Evolutionary conservation across 2,797 vertebrate species (phyloP).

Genomic region (Varecia variegata): DNA sequence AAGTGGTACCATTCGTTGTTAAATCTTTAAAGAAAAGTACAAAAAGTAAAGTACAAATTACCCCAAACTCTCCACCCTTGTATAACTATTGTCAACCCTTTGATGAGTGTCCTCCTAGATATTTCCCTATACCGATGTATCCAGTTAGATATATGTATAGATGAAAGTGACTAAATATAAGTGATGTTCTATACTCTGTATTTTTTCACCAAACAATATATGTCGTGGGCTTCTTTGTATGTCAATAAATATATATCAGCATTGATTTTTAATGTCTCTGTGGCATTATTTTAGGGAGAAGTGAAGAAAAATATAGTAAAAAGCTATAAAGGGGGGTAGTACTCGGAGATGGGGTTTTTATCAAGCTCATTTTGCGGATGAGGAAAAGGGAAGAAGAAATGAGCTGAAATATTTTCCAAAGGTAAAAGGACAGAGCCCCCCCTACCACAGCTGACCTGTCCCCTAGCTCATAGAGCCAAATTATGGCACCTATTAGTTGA

Average conservation of each 20-base stretch:
- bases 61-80: not conserved
- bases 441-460: not conserved
- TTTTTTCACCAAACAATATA: constrained; percentile 70
- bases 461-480: not conserved
- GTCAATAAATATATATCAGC: constrained; percentile 65
- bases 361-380: not conserved
- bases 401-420: not conserved
- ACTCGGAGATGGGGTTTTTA: not conserved
- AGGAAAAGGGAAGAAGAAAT: constrained; percentile 9
- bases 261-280: constrained; percentile 51
- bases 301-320: constrained; percentile 13
- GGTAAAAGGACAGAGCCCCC: not conserved
- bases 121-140: not conserved
- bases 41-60: constrained; percentile 28
- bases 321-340: not conserved
- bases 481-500: not conserved
- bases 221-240: constrained; percentile 64
- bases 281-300: constrained; percentile 22
- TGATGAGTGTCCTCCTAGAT: constrained; percentile 46
- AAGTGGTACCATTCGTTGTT: constrained; percentile 15
- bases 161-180: constrained; percentile 60
- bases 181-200: constrained; percentile 71
- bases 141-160: constrained; percentile 39
- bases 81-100: constrained; percentile 14
- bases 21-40: constrained; percentile 32